These are phyloP conservation scores for Ophthalmolycus amberensis DNA, from an alignment of 2,113 vertebrate species.

Conservation along the genomic window DNA sequence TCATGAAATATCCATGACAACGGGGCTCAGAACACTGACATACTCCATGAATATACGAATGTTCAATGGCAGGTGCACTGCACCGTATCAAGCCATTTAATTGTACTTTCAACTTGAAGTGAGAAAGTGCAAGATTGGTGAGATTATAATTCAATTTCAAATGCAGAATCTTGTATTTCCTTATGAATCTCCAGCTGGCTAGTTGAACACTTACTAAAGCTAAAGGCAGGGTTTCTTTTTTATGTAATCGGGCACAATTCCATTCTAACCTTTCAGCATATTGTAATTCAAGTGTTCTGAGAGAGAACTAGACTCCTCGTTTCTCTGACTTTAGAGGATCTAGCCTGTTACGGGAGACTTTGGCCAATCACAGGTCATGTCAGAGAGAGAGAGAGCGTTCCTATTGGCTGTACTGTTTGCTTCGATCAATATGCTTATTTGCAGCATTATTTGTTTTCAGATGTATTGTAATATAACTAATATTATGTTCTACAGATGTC, in stretches of 20 bases:
- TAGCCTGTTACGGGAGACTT: no score
- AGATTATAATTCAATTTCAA: neutral
- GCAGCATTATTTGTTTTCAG: neutral
- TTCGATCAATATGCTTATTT: neutral
- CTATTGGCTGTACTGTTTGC: neutral
- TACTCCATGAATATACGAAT: neutral
- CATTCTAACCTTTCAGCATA: neutral
- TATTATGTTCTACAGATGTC: neutral
- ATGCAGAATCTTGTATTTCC: neutral
- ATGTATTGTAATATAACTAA: neutral
- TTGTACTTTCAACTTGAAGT: neutral
- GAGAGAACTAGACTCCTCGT: neutral
- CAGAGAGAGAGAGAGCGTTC: neutral
- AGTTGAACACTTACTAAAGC: neutral
- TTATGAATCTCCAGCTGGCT: neutral
- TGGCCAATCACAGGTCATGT: neutral
- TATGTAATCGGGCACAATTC: neutral
- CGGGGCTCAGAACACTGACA: neutral
- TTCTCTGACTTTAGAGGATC: no score
- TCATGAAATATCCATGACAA: conserved; percentile 16
- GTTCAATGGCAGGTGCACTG: neutral
- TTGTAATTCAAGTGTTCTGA: neutral
- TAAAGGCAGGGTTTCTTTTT: no score
- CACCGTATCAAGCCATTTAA: neutral
- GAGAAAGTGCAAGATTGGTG: neutral